phyloP scores from a whole-genome alignment of 1,140 invertebrate species.

The Caerostris darwini region DNA sequence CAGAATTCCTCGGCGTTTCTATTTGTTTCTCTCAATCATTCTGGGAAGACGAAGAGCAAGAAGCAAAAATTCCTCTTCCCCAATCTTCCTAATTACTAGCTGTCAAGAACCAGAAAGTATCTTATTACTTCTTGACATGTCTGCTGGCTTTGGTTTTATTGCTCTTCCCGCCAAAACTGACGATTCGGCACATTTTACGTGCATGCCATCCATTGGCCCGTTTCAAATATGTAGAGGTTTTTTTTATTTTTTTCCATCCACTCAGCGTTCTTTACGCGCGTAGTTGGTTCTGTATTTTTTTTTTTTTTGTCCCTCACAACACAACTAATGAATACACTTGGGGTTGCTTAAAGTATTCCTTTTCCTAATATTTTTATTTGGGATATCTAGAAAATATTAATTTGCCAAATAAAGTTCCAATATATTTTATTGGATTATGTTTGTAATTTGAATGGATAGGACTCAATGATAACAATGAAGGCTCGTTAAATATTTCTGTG shows the following conservation, averaged over 20 bases:
- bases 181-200: constrained; percentile 53
- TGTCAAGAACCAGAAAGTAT: constrained; percentile 67
- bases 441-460: too few relatives aligned
- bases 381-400: neutral
- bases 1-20: constrained; percentile 56
- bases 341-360: neutral
- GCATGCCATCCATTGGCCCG: neutral
- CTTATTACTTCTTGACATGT: constrained; percentile 59
- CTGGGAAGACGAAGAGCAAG: neutral
- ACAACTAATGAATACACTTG: neutral
- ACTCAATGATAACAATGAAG: too few relatives aligned
- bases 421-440: too few relatives aligned
- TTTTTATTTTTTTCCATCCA: too few relatives aligned
- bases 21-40: constrained; percentile 53
- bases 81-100: constrained; percentile 71
- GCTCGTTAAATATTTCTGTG: too few relatives aligned
- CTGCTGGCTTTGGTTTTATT: constrained; percentile 48
- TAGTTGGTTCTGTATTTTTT: constrained; percentile 38
- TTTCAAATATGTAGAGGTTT: constrained; percentile 52
- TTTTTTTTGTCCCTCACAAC: neutral
- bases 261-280: constrained; percentile 12
- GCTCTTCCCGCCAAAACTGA: constrained; percentile 43
- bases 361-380: neutral
- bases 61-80: constrained; percentile 52
- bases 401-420: neutral